Conservation (phyloP, 2,113 vertebrate species). For the Pelmatolapia mariae region DNA sequence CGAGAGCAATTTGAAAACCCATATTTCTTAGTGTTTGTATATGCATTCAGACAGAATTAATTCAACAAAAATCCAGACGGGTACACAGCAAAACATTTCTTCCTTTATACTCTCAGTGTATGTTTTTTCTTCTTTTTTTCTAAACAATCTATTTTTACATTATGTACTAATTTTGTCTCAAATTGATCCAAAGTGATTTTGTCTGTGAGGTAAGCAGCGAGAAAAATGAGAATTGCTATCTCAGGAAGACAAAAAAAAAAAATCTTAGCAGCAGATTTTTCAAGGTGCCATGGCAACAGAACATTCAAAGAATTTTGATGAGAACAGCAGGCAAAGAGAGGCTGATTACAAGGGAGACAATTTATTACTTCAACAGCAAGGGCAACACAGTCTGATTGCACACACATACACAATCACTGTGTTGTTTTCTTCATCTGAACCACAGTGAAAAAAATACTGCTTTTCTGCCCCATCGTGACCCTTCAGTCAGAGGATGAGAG, state of each 20-base stretch:
- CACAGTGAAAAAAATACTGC: background rate
- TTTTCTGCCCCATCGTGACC: background rate
- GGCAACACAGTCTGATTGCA: slow-evolving; percentile 61
- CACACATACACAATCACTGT: slow-evolving; percentile 16
- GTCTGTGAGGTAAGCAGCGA: slow-evolving; percentile 33
- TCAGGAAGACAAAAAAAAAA: slow-evolving; percentile 46
- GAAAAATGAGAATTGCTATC: slow-evolving; percentile 52
- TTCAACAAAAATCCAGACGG: background rate
- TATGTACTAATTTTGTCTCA: slow-evolving; percentile 20
- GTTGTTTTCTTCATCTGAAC: slow-evolving; percentile 6
- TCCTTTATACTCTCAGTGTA: background rate
- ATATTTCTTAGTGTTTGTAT: background rate
- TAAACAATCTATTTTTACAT: slow-evolving; percentile 17
- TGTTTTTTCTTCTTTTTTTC: background rate
- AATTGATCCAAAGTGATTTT: slow-evolving; percentile 34
- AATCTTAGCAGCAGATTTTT: slow-evolving; percentile 64
- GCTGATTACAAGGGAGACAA: slow-evolving; percentile 68
- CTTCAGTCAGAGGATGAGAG: slow-evolving; percentile 1
- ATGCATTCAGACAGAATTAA: slow-evolving; percentile 6
- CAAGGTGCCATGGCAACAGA: slow-evolving; percentile 76
- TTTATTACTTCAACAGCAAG: slow-evolving; percentile 65
- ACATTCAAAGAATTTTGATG: slow-evolving; percentile 75
- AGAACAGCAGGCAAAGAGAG: slow-evolving; percentile 64
- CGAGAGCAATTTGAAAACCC: background rate
- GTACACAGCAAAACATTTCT: background rate